These are phyloP conservation scores for Ochotona curzoniae DNA, from an alignment of 2,113 vertebrate genomes.

Conservation along the genomic window DNA sequence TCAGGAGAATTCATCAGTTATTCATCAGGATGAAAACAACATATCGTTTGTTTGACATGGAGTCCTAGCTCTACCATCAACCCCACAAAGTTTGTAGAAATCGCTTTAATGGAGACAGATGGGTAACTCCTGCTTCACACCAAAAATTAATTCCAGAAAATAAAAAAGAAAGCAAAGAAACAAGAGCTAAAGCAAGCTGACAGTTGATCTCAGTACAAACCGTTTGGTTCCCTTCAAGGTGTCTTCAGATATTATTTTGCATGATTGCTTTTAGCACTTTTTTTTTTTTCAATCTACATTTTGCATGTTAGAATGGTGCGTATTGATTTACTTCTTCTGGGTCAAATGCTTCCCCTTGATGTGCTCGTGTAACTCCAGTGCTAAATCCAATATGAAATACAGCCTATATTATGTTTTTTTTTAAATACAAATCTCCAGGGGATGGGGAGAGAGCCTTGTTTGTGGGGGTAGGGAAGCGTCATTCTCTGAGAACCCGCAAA, in stretches of 20 bases:
- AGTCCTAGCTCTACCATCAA: conserved; percentile 74
- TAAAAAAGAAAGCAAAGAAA: background rate
- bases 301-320: conserved; percentile 35
- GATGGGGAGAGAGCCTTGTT: background rate
- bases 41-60: conserved; percentile 63
- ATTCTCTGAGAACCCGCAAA: conserved; percentile 29
- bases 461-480: too few species aligned
- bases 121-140: conserved; percentile 79
- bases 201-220: conserved; percentile 74
- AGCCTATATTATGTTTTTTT: background rate
- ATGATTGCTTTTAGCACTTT: conserved; percentile 73
- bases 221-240: conserved; percentile 73
- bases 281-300: conserved; percentile 67
- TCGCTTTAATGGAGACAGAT: conserved; percentile 77
- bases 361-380: background rate
- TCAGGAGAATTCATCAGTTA: conserved; percentile 43
- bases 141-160: conserved; percentile 80
- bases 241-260: conserved; percentile 64
- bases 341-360: conserved; percentile 34
- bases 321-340: conserved; percentile 57
- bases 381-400: conserved; percentile 2
- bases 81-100: conserved; percentile 78
- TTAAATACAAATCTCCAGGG: conserved; percentile 19
- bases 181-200: conserved; percentile 63
- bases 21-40: conserved; percentile 63